phyloP scores from a whole-genome alignment of 2,113 vertebrate species.

The Eupsittula cactorum region DNA sequence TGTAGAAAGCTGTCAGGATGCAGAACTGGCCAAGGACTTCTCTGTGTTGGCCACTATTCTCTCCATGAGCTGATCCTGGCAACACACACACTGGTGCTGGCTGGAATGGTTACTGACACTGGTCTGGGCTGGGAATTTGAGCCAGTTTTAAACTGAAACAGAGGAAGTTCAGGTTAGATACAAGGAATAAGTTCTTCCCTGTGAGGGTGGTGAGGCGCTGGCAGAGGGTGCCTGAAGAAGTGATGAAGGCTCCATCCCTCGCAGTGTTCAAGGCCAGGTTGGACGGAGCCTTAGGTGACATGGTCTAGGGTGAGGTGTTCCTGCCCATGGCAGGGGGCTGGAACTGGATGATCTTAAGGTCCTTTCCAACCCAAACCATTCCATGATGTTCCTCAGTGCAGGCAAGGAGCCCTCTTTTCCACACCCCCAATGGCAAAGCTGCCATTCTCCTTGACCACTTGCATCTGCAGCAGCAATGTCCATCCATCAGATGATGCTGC shows the following conservation, averaged over 20 bases:
- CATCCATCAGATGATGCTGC: fast-evolving
- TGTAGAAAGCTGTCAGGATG: constrained; percentile 69
- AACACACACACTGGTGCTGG: no score
- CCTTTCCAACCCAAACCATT: not conserved
- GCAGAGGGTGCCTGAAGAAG: not conserved
- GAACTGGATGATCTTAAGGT: not conserved
- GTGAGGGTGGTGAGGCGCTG: not conserved
- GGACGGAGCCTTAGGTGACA: not conserved
- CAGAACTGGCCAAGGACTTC: constrained; percentile 78
- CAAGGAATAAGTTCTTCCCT: not conserved
- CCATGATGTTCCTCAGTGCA: fast-evolving
- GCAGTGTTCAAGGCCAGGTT: not conserved
- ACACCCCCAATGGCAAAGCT: not conserved
- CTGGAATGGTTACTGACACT: not conserved
- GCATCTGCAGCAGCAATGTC: not conserved
- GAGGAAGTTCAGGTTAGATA: not conserved
- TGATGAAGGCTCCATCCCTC: not conserved
- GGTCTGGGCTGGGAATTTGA: not conserved
- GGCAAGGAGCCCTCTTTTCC: not conserved
- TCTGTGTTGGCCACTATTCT: constrained; percentile 56
- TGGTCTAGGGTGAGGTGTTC: not conserved
- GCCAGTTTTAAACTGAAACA: not conserved
- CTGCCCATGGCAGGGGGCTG: not conserved
- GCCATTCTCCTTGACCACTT: not conserved
- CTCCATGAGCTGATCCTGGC: constrained; percentile 72